Percentiles rank a stretch among this genome's conserved stretches.
Evolutionary conservation across 2,113 vertebrate genomes (phyloP).

Genomic region (Osmerus mordax): DNA sequence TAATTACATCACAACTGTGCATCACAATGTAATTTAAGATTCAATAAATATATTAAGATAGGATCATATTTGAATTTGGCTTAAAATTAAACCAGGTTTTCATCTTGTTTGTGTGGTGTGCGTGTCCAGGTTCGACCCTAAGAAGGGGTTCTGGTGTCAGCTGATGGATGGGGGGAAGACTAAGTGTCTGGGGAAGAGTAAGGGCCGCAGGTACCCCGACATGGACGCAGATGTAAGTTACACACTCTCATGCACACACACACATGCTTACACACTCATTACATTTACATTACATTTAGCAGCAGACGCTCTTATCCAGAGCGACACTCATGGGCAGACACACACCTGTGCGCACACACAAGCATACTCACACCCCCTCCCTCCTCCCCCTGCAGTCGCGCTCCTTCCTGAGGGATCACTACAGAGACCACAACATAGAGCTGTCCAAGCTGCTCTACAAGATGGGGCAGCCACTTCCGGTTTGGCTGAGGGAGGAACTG

Average conservation of each 20-base stretch:
- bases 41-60: too few relatives aligned
- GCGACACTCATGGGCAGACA: too few relatives aligned
- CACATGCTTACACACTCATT: too few relatives aligned
- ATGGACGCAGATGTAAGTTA: slow-evolving; percentile 84
- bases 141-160: slow-evolving; percentile 92
- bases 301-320: too few relatives aligned
- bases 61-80: too few relatives aligned
- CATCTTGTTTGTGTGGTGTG: too few relatives aligned
- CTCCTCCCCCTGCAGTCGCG: slow-evolving; percentile 70
- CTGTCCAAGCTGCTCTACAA: slow-evolving; percentile 89
- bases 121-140: slow-evolving; percentile 81
- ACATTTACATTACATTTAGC: too few relatives aligned
- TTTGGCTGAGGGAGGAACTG: slow-evolving; percentile 86
- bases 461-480: slow-evolving; percentile 84
- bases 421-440: slow-evolving; percentile 85
- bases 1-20: too few relatives aligned
- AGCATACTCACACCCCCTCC: neutral
- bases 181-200: slow-evolving; percentile 88
- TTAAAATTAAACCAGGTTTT: too few relatives aligned
- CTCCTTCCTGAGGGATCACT: slow-evolving; percentile 82
- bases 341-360: neutral
- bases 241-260: too few relatives aligned
- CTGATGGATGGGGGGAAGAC: slow-evolving; percentile 86
- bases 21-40: too few relatives aligned
- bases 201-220: slow-evolving; percentile 85